These are phyloP conservation scores for Tor tambroides DNA, from an alignment of 2,113 vertebrate genomes.

Conservation along the genomic window DNA sequence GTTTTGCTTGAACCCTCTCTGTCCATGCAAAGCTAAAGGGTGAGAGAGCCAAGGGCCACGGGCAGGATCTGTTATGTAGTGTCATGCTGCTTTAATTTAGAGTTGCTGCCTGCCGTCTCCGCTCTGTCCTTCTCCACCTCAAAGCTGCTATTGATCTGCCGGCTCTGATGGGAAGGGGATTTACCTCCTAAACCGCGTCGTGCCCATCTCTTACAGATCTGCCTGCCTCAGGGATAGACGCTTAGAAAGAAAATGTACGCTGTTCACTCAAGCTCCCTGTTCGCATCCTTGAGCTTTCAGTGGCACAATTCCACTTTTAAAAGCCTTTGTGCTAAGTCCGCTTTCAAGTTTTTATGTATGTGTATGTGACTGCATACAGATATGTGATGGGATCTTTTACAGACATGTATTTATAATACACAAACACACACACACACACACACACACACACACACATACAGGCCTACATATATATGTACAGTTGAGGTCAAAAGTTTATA, in stretches of 20 bases:
- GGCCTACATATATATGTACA: too few species aligned
- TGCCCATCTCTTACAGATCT: constrained; percentile 66
- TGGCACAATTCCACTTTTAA: constrained; percentile 65
- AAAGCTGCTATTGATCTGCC: constrained; percentile 66
- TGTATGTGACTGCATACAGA: not conserved
- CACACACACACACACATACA: too few species aligned
- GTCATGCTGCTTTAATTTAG: constrained; percentile 66
- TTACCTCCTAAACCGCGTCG: constrained; percentile 66
- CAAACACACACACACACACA: too few species aligned
- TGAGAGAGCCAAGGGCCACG: not conserved
- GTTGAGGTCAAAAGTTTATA: too few species aligned
- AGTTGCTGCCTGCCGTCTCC: constrained; percentile 44
- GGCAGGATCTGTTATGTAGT: constrained; percentile 29
- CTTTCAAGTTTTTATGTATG: not conserved
- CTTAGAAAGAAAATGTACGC: constrained; percentile 47
- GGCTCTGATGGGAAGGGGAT: constrained; percentile 43
- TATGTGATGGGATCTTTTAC: not conserved
- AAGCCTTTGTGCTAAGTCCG: constrained; percentile 65
- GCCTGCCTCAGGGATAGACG: constrained; percentile 55
- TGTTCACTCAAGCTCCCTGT: not conserved
- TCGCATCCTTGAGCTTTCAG: constrained; percentile 23
- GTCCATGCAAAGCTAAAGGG: not conserved
- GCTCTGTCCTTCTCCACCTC: constrained; percentile 52
- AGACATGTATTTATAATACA: not conserved
- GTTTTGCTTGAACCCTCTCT: not conserved